Percentiles rank a stretch among this genome's conserved stretches.
Evolutionary conservation across 2,797 vertebrate genomes (phyloP).

Genomic region (Diplodus sargus): DNA sequence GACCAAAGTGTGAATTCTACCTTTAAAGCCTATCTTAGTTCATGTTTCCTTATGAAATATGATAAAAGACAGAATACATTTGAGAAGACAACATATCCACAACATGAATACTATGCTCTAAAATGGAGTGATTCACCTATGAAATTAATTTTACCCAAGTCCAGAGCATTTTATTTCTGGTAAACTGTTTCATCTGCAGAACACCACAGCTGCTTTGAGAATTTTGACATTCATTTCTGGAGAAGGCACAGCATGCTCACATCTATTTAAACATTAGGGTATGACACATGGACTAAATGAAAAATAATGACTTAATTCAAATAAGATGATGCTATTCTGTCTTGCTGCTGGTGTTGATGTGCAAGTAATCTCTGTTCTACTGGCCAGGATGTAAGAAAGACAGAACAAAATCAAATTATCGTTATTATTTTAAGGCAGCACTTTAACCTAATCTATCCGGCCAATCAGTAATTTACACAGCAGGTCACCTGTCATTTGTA

Average conservation of each 20-base stretch:
- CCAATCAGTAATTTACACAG: background rate
- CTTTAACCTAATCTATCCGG: background rate
- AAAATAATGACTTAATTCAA: constrained; percentile 9
- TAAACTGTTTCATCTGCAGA: constrained; percentile 15
- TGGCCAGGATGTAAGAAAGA: background rate
- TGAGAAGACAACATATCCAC: background rate
- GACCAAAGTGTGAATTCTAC: background rate
- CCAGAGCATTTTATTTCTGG: background rate
- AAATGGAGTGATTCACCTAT: background rate
- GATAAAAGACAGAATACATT: background rate
- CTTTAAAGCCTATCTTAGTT: background rate
- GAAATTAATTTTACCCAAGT: background rate
- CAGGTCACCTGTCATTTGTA: background rate
- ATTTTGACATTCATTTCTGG: background rate
- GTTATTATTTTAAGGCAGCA: background rate
- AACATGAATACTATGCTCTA: background rate
- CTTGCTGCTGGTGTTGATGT: background rate
- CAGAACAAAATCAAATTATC: background rate
- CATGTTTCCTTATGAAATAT: background rate
- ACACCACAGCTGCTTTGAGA: constrained; percentile 3
- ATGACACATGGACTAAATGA: constrained; percentile 9
- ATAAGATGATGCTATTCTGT: constrained; percentile 7
- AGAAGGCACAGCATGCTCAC: constrained; percentile 6
- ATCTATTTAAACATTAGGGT: constrained; percentile 14
- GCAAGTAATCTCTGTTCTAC: background rate